phyloP scores from a whole-genome alignment of 2,113 vertebrate genomes.

The Paradisaea rubra region DNA sequence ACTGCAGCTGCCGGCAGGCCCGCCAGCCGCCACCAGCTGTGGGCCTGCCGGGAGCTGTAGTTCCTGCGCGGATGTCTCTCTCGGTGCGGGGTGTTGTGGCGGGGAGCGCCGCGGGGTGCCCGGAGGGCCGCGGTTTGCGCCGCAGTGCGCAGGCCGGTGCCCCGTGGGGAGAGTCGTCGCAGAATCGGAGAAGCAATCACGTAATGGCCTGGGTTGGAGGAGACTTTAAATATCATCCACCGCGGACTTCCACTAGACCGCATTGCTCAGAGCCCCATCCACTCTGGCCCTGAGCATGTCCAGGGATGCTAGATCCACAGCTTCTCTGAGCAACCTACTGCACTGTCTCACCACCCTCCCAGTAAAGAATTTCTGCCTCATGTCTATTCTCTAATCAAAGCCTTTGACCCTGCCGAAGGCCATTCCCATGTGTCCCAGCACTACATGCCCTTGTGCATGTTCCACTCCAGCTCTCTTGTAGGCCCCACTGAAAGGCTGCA shows the following conservation, averaged over 20 bases:
- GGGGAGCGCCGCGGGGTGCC: fast-evolving
- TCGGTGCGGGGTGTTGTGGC: fast-evolving
- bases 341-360: neutral
- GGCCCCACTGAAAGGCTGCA: too few relatives aligned
- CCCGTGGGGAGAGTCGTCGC: fast-evolving
- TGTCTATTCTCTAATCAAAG: neutral
- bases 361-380: neutral
- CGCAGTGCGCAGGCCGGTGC: fast-evolving
- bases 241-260: neutral
- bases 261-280: neutral
- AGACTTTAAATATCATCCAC: neutral
- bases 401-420: neutral
- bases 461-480: neutral
- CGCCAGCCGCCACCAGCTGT: fast-evolving
- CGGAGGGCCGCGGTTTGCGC: fast-evolving
- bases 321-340: neutral
- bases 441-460: neutral
- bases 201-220: neutral
- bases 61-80: fast-evolving
- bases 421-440: neutral
- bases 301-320: neutral
- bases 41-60: neutral
- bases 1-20: neutral
- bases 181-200: neutral
- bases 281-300: fast-evolving